phyloP scores from a whole-genome alignment of 2,888 invertebrate species.

The Chloroclysta siterata region DNA sequence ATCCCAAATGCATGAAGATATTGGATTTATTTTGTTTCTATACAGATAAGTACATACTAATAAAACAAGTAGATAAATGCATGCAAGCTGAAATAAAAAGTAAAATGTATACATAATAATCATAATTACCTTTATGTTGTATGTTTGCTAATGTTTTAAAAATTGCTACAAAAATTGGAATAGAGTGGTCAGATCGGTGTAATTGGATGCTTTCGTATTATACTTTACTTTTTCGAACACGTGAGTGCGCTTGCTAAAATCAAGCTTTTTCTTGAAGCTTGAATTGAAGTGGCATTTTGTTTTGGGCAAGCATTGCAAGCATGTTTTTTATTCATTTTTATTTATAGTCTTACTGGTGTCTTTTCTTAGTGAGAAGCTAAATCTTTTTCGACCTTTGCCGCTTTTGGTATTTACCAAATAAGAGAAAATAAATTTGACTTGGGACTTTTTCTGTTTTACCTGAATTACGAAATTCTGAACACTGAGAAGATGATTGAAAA shows the following conservation, averaged over 20 bases:
- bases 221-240: slow-evolving; percentile 1
- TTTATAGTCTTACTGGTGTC: not conserved
- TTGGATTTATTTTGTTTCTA: not conserved
- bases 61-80: not conserved
- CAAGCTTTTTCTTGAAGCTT: slow-evolving; percentile 14
- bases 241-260: slow-evolving; percentile 13
- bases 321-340: not conserved
- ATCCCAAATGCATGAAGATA: slow-evolving; percentile 3
- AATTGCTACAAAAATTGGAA: not conserved
- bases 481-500: too few relatives aligned
- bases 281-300: slow-evolving; percentile 9
- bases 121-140: slow-evolving; percentile 12
- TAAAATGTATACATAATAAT: not conserved
- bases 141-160: not conserved
- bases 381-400: too few relatives aligned
- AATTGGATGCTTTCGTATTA: not conserved
- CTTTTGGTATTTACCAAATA: not conserved
- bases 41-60: slow-evolving; percentile 3
- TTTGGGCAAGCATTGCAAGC: slow-evolving; percentile 25
- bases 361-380: not conserved
- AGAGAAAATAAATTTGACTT: not conserved
- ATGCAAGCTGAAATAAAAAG: slow-evolving; percentile 16
- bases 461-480: too few relatives aligned
- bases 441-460: not conserved
- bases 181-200: not conserved